These are phyloP conservation scores for Adineta ricciae DNA, from an alignment of 2,888 invertebrate genomes.

Conservation along the genomic window DNA sequence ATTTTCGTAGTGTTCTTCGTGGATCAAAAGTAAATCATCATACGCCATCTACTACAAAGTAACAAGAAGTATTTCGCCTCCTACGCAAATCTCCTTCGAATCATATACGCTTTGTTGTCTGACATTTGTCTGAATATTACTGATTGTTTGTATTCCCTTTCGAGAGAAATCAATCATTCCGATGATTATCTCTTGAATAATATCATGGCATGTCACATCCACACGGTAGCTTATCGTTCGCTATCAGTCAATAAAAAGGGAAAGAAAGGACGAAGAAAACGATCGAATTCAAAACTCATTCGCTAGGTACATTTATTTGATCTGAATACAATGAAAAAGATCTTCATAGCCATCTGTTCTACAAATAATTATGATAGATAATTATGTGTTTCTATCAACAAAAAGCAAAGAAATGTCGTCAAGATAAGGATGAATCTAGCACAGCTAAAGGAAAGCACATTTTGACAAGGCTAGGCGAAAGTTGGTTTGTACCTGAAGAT, in stretches of 20 bases:
- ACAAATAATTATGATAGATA: not conserved
- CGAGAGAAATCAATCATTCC: not conserved
- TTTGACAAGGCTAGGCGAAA: not conserved
- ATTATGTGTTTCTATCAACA: not conserved
- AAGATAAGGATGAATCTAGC: not conserved
- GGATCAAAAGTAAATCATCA: not conserved
- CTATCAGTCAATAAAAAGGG: not conserved
- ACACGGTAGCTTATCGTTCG: not conserved
- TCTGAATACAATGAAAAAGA: not conserved
- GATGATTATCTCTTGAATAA: not conserved
- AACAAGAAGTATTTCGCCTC: not conserved
- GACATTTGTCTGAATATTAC: not conserved
- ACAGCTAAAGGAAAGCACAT: not conserved
- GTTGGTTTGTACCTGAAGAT: not conserved
- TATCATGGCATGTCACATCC: not conserved
- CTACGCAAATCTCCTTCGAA: not conserved
- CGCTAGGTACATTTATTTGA: no score
- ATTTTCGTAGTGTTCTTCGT: not conserved
- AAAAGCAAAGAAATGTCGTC: not conserved
- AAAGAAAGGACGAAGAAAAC: not conserved
- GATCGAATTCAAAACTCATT: no score
- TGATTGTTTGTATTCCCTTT: not conserved
- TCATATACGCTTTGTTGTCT: not conserved
- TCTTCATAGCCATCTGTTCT: not conserved
- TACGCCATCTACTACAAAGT: not conserved